Evolutionary conservation across 1,140 invertebrate species (phyloP), one percentile per base, ranked within the genome.

Genomic region (Maniola jurtina): DNA sequence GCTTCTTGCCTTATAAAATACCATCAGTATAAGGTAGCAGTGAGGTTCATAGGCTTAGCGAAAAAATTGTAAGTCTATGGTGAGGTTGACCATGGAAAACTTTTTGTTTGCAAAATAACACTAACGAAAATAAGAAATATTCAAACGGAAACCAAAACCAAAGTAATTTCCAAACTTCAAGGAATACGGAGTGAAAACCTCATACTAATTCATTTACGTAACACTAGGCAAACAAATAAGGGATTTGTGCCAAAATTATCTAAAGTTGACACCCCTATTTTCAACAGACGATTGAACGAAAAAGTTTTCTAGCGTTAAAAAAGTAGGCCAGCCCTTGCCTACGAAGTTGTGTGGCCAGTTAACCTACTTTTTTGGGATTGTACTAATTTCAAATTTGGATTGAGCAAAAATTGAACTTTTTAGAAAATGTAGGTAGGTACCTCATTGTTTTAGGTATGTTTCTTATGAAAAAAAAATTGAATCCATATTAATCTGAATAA

Each of bases 201-300:
- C 54, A 55, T 9, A 15, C 35, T 57, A 38, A 57, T 57, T 40
- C 14, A 38, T 57, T 57, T 57, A 57, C 55, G 55, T 38, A 40
- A 57, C 15, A 36, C 35, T 34, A 57, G 14, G 36, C 55, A 38
- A 57, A 57, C 55, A 57, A 57, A 52, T 1, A 25, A 11, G 15
- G 48, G 15, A 16, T 57, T 40, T 57, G 34, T 57, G 55, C 35
- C 55, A 57, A 57, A 57, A 57, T 55, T 57, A 57, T 57, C 36
- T 40, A 57, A 57, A 57, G 13, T 57, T 57, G 55, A 57, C 55
- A 57, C 16, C 55, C 55, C 45, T 47, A 61, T 61, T 61, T 61
- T 50, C 55, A 57, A 57, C 59, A 61, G 59, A 50, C 59, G 59
- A 61, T 61, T 61, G 59, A 61, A 50, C 59, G 47, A 61, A 61